Conservation (phyloP, 2,113 vertebrate genomes). For the Monarcha castaneiventris region DNA sequence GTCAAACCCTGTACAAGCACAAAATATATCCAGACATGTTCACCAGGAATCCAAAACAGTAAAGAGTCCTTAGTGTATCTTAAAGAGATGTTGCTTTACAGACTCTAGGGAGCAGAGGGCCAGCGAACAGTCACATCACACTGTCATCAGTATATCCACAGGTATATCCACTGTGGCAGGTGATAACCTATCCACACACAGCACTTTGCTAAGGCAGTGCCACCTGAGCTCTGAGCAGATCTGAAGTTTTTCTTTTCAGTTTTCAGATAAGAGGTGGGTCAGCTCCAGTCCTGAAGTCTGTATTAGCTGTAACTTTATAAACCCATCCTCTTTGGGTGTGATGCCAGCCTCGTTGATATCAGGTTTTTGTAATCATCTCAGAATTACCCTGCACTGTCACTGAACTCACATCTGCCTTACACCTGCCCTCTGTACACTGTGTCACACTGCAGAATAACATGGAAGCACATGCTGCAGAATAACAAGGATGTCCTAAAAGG, state of each 20-base stretch:
- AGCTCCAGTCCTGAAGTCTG: not conserved
- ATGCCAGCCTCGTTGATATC: not conserved
- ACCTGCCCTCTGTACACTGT: not conserved
- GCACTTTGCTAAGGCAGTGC: not conserved
- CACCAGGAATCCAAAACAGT: not conserved
- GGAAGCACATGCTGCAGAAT: not conserved
- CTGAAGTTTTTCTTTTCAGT: not conserved
- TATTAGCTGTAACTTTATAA: not conserved
- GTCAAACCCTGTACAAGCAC: not conserved
- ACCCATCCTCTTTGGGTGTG: not conserved
- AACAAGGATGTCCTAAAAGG: not conserved
- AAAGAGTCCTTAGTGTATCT: not conserved
- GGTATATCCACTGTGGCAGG: not conserved
- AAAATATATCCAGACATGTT: not conserved
- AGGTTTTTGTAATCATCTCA: not conserved
- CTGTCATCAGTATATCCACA: not conserved
- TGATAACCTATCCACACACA: not conserved
- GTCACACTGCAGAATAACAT: not conserved
- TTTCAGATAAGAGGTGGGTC: not conserved
- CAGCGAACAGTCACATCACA: not conserved
- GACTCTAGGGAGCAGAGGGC: not conserved
- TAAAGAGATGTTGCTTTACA: not conserved
- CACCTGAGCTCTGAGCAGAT: not conserved
- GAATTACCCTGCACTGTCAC: not conserved
- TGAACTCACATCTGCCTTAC: not conserved